A percentile compares a stretch with the other conserved stretches of the same genome.
Conservation (phyloP, 2,888 invertebrate species). For the Dendrolimus pini region DNA sequence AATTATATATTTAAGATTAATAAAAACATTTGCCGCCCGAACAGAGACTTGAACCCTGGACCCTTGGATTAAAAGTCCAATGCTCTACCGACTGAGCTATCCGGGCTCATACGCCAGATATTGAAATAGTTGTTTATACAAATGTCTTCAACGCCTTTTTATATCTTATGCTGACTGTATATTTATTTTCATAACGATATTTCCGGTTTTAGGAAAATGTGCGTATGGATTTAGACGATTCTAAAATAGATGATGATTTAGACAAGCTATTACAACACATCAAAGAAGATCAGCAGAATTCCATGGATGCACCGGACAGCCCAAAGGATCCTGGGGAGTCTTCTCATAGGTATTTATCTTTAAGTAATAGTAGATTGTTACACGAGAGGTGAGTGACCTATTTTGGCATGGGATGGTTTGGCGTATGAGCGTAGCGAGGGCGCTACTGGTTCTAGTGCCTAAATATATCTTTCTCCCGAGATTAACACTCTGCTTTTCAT, state of each 20-base stretch:
- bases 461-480: no score
- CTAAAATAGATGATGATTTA: constrained; percentile 94
- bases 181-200: no score
- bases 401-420: no score
- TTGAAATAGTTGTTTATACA: neutral
- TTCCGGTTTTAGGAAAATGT: constrained; percentile 73
- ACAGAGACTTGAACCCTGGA: constrained; percentile 78
- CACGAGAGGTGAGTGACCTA: no score
- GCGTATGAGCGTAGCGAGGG: no score
- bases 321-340: constrained; percentile 88
- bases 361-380: no score
- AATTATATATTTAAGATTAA: neutral
- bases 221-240: constrained; percentile 88
- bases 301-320: constrained; percentile 92
- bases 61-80: constrained; percentile 78
- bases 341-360: constrained; percentile 52
- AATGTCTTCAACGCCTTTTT: no score
- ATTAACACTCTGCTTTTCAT: no score
- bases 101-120: constrained; percentile 44
- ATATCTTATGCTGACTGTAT: no score
- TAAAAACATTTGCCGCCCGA: constrained; percentile 52
- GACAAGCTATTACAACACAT: constrained; percentile 94
- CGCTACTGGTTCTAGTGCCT: no score
- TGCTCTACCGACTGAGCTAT: constrained; percentile 78
- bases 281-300: constrained; percentile 95